Base-by-base conservation (phyloP, 2,888 invertebrate genomes). In the Hirudinaria manillensis region DNA sequence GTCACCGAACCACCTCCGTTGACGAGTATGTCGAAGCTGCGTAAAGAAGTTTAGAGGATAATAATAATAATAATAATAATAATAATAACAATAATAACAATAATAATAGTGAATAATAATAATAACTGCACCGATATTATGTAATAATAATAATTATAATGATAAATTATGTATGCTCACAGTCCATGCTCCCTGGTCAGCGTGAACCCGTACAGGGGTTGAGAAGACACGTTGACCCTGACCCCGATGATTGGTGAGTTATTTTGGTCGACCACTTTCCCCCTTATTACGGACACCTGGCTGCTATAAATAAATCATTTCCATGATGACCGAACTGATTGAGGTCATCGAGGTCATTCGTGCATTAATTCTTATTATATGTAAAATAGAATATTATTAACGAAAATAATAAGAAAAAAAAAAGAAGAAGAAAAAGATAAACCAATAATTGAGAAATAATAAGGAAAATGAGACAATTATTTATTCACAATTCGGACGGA, bases 271-370 rank as follows among this genome's bases (percentile, higher is more conserved):
- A 77, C 71, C 34, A 75, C 77, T 56, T 55, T 70, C 13, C 77
- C 77, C 51, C 77, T 45, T 53, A 77, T 75, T 19, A 77, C 77
- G 10, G 77, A 77, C n/a, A 75, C 77, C 61, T 77, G 77, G 51
- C 77, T 77, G 75, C 32, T 32, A 51, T 70, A 19, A 61, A 24
- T 27, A 45, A 45, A 45, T 45, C 45, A 45, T 45, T 45, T 45
- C 45, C 16, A 19, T 21, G 29, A 36, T 24, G 21, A n/a, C 34
- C 13, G 7, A n/a, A 67, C n/a, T 16, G 21, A 67, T 67, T 24
- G 45, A 19, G 36, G 24, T 16, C 68, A 16, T 2, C 3, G 34
- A 32, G 27, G 32, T 68, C 13, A 7, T 24, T 24, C 0, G 13
- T 0, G n/a, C 67, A 29, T 19, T 34, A 34, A 67, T 34, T 34